A percentile compares a stretch with the other conserved stretches of the same genome.
These are phyloP conservation scores for Excalfactoria chinensis DNA, from an alignment of 2,113 vertebrate genomes.

Conservation along the genomic window DNA sequence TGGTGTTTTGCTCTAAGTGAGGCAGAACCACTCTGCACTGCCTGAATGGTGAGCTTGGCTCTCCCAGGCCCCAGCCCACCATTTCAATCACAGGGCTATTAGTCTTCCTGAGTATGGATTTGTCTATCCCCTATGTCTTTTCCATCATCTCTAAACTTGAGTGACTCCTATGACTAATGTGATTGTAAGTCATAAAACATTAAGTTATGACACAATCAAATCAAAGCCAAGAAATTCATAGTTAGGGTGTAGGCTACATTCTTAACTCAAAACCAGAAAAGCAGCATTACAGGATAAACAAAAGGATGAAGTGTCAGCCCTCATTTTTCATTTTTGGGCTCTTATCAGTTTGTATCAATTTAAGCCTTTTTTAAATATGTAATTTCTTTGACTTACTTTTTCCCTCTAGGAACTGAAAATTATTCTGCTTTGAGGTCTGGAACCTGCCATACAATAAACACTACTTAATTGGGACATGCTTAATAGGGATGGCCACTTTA, in stretches of 20 bases:
- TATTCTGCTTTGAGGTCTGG: conserved; percentile 71
- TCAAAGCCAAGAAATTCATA: conserved; percentile 75
- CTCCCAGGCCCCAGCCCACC: conserved; percentile 10
- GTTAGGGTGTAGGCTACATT: conserved; percentile 73
- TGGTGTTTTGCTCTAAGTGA: background rate
- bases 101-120: conserved; percentile 44
- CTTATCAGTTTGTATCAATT: conserved; percentile 75
- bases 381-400: conserved; percentile 71
- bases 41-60: background rate
- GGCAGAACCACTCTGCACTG: conserved; percentile 2
- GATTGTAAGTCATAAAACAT: conserved; percentile 75
- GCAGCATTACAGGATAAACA: conserved; percentile 71
- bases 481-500: conserved; percentile 75
- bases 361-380: conserved; percentile 60
- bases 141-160: conserved; percentile 72
- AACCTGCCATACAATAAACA: conserved; percentile 75
- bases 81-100: background rate
- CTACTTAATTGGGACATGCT: conserved; percentile 73
- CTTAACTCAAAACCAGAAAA: conserved; percentile 76
- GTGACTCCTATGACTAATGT: conserved; percentile 74
- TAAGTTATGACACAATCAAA: conserved; percentile 73
- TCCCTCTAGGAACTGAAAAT: conserved; percentile 70
- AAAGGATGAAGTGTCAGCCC: conserved; percentile 63
- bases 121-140: conserved; percentile 59
- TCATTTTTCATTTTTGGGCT: conserved; percentile 69